A percentile compares a stretch with the other conserved stretches of the same genome.
phyloP scores from a whole-genome alignment of 2,888 invertebrate genomes.

The Epinotia bilunana region DNA sequence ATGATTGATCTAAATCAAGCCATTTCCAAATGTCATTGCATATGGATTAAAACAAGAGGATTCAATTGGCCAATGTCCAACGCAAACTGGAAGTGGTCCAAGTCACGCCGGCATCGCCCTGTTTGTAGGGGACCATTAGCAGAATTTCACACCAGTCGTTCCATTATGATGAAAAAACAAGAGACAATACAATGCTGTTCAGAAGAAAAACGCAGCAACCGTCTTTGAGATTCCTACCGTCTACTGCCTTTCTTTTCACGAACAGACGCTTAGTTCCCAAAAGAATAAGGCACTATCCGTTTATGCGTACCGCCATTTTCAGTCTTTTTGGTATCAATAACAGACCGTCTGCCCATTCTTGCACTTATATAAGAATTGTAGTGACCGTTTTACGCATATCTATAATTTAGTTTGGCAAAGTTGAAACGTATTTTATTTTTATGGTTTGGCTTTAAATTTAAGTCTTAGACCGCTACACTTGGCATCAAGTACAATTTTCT shows the following conservation, averaged over 20 bases:
- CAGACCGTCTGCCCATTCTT: neutral
- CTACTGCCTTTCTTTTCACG: neutral
- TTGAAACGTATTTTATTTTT: conserved; percentile 24
- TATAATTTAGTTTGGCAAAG: conserved; percentile 30
- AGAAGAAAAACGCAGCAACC: conserved; percentile 2
- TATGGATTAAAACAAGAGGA: conserved; percentile 61
- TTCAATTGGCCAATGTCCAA: conserved; percentile 66
- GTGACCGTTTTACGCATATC: conserved; percentile 31
- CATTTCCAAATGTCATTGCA: conserved; percentile 56
- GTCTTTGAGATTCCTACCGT: neutral
- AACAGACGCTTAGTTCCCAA: too few relatives aligned
- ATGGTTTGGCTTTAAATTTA: conserved; percentile 20
- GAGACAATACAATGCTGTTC: conserved; percentile 26
- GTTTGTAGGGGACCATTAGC: conserved; percentile 64
- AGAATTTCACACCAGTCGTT: conserved; percentile 57
- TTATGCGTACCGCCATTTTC: too few relatives aligned
- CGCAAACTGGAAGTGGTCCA: conserved; percentile 64
- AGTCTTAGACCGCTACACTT: neutral
- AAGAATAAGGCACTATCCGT: conserved; percentile 12
- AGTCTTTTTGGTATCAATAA: neutral
- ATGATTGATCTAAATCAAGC: conserved; percentile 52
- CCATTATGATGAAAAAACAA: conserved; percentile 43
- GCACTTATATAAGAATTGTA: conserved; percentile 26
- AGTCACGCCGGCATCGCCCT: conserved; percentile 62
- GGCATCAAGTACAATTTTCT: neutral